Evolutionary conservation across 2,888 invertebrate species (phyloP).

Genomic region (Artemia sinica): DNA sequence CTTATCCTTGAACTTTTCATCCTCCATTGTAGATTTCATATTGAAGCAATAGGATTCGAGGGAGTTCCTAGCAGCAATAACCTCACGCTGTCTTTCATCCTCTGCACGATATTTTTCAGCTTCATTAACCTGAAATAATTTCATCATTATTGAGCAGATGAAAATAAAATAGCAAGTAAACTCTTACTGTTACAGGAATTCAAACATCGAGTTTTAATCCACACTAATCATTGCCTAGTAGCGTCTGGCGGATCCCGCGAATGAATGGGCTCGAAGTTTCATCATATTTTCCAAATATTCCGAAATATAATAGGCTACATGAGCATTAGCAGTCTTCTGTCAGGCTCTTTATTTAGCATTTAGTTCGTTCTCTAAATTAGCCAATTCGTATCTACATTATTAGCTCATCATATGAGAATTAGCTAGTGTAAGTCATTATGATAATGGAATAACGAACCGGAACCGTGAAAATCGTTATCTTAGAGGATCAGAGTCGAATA

Average conservation of each 20-base stretch:
- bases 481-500: no score
- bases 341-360: no score
- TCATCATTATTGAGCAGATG: no score
- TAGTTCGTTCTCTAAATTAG: no score
- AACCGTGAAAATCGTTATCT: no score
- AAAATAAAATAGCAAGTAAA: no score
- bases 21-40: slow-evolving; percentile 83
- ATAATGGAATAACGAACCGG: no score
- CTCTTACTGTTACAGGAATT: background rate
- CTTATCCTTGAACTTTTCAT: slow-evolving; percentile 84
- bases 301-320: no score
- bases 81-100: slow-evolving; percentile 38
- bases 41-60: slow-evolving; percentile 79
- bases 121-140: slow-evolving; percentile 33
- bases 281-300: background rate
- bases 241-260: slow-evolving; percentile 9
- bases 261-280: slow-evolving; percentile 9
- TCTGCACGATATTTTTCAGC: slow-evolving; percentile 52
- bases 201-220: background rate
- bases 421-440: no score
- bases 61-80: slow-evolving; percentile 59
- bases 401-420: no score
- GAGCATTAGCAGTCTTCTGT: no score
- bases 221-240: background rate
- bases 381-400: no score